Conservation (phyloP, 2,888 invertebrate genomes). For the Coremacera marginata region DNA sequence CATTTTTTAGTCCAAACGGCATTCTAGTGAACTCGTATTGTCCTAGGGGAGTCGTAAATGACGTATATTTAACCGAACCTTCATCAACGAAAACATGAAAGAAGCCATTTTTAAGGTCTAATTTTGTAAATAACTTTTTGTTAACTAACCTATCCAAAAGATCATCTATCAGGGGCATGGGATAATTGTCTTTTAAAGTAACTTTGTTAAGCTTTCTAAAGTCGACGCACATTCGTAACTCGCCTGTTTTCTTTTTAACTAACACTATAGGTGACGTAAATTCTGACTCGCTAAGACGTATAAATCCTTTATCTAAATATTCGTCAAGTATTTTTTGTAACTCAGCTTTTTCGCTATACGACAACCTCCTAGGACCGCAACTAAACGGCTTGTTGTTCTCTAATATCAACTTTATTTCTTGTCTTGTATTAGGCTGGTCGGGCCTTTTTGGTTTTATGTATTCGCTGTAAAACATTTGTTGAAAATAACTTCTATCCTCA, state of each 20-base stretch:
- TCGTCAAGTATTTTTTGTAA: background rate
- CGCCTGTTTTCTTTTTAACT: background rate
- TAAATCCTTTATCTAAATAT: background rate
- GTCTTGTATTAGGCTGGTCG: no score
- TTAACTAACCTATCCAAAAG: background rate
- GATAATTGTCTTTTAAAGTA: background rate
- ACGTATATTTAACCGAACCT: constrained; percentile 2
- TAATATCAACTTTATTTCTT: no score
- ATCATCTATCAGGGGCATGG: background rate
- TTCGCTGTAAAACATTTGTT: no score
- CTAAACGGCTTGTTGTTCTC: no score
- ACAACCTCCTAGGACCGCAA: background rate
- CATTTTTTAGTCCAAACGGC: no score
- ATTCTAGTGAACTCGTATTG: background rate
- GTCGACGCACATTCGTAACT: background rate
- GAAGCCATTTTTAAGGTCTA: background rate
- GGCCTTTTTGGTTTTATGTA: no score
- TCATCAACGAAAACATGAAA: constrained; percentile 18
- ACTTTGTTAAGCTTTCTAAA: background rate
- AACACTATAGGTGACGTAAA: background rate
- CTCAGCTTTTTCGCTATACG: background rate
- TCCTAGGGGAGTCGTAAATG: background rate
- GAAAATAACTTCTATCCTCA: no score
- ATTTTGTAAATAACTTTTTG: background rate
- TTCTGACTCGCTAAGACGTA: background rate